Conservation (phyloP, 2,113 vertebrate genomes). For the Hippolais icterina region DNA sequence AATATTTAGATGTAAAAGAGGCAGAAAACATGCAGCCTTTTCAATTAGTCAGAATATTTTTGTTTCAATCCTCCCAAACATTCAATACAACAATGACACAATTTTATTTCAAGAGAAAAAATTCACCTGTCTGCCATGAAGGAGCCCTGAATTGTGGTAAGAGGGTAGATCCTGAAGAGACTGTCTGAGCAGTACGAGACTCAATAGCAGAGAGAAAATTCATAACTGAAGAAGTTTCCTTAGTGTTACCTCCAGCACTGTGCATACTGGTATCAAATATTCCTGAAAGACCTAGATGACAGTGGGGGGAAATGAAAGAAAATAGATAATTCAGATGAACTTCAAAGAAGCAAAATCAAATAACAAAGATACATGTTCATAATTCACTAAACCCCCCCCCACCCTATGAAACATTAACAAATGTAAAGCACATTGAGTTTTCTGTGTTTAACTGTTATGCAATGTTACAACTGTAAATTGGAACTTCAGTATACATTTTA, state of each 20-base stretch:
- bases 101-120: background rate
- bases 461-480: background rate
- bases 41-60: background rate
- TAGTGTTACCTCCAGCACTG: conserved; percentile 84
- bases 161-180: conserved; percentile 89
- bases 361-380: background rate
- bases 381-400: rapidly evolving
- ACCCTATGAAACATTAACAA: background rate
- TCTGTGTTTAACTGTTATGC: background rate
- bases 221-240: conserved; percentile 93
- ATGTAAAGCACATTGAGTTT: background rate
- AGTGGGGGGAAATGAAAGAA: background rate
- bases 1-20: background rate
- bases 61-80: background rate
- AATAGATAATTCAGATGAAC: background rate
- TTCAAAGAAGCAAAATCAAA: background rate
- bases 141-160: conserved; percentile 92
- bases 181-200: conserved; percentile 88
- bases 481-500: background rate
- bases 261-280: conserved; percentile 85
- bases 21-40: background rate
- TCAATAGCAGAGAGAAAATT: conserved; percentile 95
- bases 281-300: conserved; percentile 78
- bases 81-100: background rate
- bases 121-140: conserved; percentile 91